phyloP scores from a whole-genome alignment of 2,113 vertebrate species.

The Microcebus lehilahytsara region DNA sequence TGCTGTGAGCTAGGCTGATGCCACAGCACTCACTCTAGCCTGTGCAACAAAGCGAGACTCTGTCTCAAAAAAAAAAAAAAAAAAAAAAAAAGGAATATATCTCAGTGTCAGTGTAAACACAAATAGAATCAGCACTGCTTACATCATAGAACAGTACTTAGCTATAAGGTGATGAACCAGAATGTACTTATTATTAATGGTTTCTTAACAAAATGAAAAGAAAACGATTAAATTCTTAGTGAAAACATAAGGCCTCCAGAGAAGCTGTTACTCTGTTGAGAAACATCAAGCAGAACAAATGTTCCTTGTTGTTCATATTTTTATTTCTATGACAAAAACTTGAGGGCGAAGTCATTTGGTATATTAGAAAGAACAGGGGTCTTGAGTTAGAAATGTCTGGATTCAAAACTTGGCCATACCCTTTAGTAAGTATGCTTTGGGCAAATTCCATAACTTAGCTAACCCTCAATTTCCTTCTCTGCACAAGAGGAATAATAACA shows the following conservation, averaged over 20 bases:
- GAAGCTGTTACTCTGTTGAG: neutral
- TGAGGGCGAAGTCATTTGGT: neutral
- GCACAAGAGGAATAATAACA: neutral
- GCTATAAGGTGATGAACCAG: neutral
- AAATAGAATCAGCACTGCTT: neutral
- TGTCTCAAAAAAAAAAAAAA: too few species aligned
- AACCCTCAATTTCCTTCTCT: neutral
- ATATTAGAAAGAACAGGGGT: neutral
- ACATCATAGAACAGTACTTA: neutral
- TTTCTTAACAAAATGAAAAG: neutral
- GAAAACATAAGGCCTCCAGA: neutral
- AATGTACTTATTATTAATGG: neutral
- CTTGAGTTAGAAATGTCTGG: neutral
- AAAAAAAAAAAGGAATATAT: neutral
- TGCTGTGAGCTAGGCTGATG: too few species aligned
- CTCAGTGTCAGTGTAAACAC: neutral
- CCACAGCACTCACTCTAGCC: too few species aligned
- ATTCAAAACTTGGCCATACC: neutral
- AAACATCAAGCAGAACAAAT: neutral
- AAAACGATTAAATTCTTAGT: neutral
- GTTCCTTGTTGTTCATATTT: neutral
- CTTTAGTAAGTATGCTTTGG: neutral
- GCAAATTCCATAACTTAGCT: neutral
- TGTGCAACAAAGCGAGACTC: too few species aligned
- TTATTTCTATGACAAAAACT: conserved; percentile 44